Evolutionary conservation across 2,113 vertebrate species (phyloP).

Genomic region (Capreolus pygargus): DNA sequence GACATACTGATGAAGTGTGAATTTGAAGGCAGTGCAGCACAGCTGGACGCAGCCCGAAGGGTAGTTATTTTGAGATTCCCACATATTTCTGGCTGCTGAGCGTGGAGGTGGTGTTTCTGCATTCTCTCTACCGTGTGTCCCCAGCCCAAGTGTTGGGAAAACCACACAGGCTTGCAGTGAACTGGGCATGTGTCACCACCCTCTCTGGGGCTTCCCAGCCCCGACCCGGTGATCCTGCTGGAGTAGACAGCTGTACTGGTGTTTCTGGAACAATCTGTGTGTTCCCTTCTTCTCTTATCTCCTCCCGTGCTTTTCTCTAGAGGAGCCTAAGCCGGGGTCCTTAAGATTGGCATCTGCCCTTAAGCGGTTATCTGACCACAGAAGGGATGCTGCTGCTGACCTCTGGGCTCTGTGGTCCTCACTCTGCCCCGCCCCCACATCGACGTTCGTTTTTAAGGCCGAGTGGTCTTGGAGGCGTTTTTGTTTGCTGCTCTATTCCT

Average conservation of each 20-base stretch:
- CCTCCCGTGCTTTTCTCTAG: not conserved
- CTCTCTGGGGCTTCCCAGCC: not conserved
- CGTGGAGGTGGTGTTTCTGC: not conserved
- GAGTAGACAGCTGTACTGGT: accelerated
- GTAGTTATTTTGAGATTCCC: not conserved
- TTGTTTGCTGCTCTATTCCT: not conserved
- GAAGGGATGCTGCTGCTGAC: not conserved
- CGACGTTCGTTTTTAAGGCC: accelerated
- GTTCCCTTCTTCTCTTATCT: not conserved
- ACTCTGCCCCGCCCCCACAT: accelerated
- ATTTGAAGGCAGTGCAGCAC: not conserved
- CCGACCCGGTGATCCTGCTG: accelerated
- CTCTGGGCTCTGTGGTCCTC: not conserved
- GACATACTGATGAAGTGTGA: not conserved
- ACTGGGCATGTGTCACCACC: accelerated
- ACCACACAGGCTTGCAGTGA: accelerated
- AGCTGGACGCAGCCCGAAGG: not conserved
- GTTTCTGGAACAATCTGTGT: not conserved
- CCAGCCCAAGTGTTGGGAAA: not conserved
- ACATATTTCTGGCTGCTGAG: not conserved
- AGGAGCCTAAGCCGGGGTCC: accelerated
- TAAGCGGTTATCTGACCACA: accelerated
- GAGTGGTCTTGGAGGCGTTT: accelerated
- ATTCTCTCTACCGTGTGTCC: not conserved
- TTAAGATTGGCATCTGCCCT: not conserved